Evolutionary conservation across 2,113 vertebrate genomes (phyloP), one percentile per base, ranked within the genome.

Genomic region (Carlito syrichta): DNA sequence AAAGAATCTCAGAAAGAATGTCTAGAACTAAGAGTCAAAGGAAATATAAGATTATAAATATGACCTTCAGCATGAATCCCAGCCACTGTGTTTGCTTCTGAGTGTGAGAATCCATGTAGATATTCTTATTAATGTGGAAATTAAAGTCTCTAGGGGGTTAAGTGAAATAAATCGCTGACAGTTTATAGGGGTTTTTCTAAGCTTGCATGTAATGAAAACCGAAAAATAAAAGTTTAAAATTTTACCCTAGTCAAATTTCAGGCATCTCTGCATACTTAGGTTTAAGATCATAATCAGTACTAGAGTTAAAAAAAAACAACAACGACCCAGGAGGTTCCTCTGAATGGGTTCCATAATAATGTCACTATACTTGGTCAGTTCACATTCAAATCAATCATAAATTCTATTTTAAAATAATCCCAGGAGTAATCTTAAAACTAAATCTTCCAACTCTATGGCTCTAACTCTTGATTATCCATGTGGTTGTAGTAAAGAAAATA

Each of bases 11-110:
- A 90, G 40, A 73, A 87, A 85, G 71, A 96, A 96, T 89, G 30
- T 82, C 22, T 82, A 14, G 74, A 94, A 83, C 78, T 69, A 84
- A 96, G 76, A 94, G 30, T 95, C 92, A 74, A 95, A 92, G 95
- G 97, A 98, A 98, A 97, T 63, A 97, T 19, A 48, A 62, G 48
- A 96, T 97, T 97, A 62, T 56, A 97, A 92, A 95, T 27, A 88
- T 88, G 95, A 97, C 84, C 69, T 96, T 96, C 82, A 89, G 79
- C 58, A 74, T 96, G 94, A 97, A 56, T 32, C 54, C 43, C 25
- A 90, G n/a, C 89, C 25, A 86, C n/a, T 86, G 40, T 86, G 38
- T 79, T 97, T 96, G 96, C 62, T 77, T 9, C 56, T 71, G 79
- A 86, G 77, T 88, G 30, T 66, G 96, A 90, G 20, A 97, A 96